These are phyloP conservation scores for Stegostoma tigrinum DNA, from an alignment of 2,113 vertebrate species.

Conservation along the genomic window DNA sequence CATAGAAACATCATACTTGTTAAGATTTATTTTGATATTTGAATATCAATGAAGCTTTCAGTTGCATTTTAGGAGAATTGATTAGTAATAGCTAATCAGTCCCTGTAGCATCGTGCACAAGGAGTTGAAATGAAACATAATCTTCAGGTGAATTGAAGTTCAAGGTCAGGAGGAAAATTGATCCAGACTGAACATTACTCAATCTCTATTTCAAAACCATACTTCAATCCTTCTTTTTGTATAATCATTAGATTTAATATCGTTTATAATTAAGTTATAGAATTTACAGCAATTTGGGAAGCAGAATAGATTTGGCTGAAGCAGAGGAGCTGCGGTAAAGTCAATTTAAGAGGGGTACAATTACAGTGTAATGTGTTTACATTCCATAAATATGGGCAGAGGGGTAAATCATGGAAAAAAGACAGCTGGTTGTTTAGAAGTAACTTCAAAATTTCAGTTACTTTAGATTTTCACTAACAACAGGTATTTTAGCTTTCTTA, in stretches of 20 bases:
- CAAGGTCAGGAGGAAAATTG: background rate
- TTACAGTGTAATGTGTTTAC: background rate
- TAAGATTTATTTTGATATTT: background rate
- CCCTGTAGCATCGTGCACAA: background rate
- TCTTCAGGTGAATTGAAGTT: background rate
- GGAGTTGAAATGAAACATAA: background rate
- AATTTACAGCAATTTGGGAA: background rate
- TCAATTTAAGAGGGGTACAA: background rate
- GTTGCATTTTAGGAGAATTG: background rate
- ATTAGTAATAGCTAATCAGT: background rate
- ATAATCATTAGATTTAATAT: background rate
- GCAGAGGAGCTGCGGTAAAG: background rate
- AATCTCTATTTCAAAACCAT: background rate
- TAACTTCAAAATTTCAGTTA: too few relatives aligned
- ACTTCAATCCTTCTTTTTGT: background rate
- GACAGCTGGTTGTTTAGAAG: too few relatives aligned
- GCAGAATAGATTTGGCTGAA: background rate
- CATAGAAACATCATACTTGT: background rate
- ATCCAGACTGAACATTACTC: background rate
- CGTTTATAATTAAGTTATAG: background rate
- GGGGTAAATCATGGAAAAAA: too few relatives aligned
- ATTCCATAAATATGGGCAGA: background rate
- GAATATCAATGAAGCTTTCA: background rate
- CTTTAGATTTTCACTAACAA: too few relatives aligned
- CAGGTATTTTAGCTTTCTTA: too few relatives aligned